Evolutionary conservation across 2,113 vertebrate species (phyloP).

Genomic region (Odobenus rosmarus): DNA sequence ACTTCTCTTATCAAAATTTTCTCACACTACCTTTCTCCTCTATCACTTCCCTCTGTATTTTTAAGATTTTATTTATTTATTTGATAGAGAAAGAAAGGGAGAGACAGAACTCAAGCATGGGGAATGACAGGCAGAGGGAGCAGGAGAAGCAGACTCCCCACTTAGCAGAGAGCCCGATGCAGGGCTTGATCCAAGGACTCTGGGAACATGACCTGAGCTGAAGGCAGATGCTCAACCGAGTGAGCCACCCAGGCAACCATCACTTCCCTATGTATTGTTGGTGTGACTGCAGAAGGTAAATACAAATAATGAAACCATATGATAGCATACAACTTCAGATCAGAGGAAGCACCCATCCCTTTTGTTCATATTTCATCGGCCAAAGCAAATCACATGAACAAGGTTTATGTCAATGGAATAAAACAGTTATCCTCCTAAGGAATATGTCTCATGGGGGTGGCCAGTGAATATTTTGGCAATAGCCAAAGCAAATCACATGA

Average conservation of each 20-base stretch:
- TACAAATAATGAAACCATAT: neutral
- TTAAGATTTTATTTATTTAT: neutral
- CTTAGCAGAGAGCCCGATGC: neutral
- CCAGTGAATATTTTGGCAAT: neutral
- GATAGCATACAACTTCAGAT: neutral
- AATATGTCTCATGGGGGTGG: neutral
- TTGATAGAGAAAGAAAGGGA: neutral
- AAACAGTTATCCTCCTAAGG: neutral
- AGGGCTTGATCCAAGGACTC: neutral
- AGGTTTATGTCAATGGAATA: neutral
- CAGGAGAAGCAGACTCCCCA: neutral
- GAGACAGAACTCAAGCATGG: neutral
- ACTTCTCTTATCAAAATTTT: neutral
- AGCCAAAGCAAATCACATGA: neutral
- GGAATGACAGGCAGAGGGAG: neutral
- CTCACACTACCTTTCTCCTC: neutral
- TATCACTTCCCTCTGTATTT: neutral
- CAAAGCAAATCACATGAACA: neutral
- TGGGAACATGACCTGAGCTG: neutral
- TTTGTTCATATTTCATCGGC: neutral
- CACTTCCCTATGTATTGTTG: neutral
- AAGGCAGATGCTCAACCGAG: neutral
- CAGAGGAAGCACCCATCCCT: neutral
- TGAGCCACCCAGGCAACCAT: neutral
- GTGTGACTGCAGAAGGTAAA: neutral